Evolutionary conservation across 2,888 invertebrate species (phyloP).

Genomic region (Cyrtodaria siliqua): DNA sequence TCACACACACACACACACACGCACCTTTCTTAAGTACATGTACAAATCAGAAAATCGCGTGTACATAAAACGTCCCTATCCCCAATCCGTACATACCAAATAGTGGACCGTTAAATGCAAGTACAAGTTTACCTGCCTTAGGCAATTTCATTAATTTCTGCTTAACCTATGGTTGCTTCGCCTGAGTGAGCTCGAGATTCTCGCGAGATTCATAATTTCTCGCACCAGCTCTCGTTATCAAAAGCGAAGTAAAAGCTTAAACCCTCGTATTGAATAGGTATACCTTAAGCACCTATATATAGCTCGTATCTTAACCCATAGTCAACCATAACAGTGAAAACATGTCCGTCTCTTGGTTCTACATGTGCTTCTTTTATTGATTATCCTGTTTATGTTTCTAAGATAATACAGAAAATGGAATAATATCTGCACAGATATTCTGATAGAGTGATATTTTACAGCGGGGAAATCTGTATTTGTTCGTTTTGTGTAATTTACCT

Average conservation of each 20-base stretch:
- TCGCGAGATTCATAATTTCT: conserved; percentile 47
- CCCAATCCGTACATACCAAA: too few species aligned
- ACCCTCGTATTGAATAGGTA: conserved; percentile 27
- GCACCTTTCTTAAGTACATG: too few species aligned
- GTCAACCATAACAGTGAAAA: background rate
- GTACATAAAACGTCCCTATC: too few species aligned
- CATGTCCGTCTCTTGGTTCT: background rate
- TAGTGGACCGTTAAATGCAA: background rate
- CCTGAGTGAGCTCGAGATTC: conserved; percentile 35
- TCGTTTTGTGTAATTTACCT: too few species aligned
- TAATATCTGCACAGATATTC: background rate
- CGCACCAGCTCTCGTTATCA: conserved; percentile 36
- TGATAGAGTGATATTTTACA: too few species aligned
- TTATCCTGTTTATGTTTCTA: background rate
- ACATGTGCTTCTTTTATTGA: background rate
- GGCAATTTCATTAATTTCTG: conserved; percentile 49
- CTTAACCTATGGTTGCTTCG: conserved; percentile 20
- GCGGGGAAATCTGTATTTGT: too few species aligned
- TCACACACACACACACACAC: too few species aligned
- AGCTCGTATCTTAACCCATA: conserved; percentile 5
- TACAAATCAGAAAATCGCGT: too few species aligned
- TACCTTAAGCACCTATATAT: background rate
- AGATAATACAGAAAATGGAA: background rate
- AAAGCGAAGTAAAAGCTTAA: conserved; percentile 29
- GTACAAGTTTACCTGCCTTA: conserved; percentile 8